These are phyloP conservation scores for Dromococcyx pavoninus DNA, from an alignment of 2,797 vertebrate species.

Conservation along the genomic window DNA sequence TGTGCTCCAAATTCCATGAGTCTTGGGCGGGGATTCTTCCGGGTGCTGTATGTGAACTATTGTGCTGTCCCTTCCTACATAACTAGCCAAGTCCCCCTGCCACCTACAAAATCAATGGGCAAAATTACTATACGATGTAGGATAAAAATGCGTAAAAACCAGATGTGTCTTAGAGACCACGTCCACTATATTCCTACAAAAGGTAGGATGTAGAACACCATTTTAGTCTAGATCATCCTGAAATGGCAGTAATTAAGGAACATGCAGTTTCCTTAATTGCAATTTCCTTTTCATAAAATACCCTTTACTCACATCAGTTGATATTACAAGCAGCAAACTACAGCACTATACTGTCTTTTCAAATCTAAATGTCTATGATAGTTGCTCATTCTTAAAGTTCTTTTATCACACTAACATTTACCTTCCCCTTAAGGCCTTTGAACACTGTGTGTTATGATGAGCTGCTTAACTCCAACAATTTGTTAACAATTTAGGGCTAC, in stretches of 20 bases:
- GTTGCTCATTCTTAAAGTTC: neutral
- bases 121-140: neutral
- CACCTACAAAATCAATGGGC: neutral
- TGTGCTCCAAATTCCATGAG: neutral
- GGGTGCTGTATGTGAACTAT: neutral
- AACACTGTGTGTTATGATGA: neutral
- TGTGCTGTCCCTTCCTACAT: neutral
- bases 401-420: neutral
- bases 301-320: neutral
- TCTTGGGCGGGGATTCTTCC: neutral
- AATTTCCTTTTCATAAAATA: neutral
- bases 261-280: neutral
- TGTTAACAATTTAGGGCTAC: neutral
- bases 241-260: neutral
- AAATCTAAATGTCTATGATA: neutral
- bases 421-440: neutral
- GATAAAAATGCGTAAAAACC: neutral
- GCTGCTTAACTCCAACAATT: neutral
- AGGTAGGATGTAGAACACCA: neutral
- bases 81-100: neutral
- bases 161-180: neutral
- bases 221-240: neutral
- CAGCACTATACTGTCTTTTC: neutral
- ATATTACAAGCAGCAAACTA: neutral
- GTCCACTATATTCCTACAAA: neutral